phyloP scores from a whole-genome alignment of 2,113 vertebrate genomes.

The Alligator mississippiensis region DNA sequence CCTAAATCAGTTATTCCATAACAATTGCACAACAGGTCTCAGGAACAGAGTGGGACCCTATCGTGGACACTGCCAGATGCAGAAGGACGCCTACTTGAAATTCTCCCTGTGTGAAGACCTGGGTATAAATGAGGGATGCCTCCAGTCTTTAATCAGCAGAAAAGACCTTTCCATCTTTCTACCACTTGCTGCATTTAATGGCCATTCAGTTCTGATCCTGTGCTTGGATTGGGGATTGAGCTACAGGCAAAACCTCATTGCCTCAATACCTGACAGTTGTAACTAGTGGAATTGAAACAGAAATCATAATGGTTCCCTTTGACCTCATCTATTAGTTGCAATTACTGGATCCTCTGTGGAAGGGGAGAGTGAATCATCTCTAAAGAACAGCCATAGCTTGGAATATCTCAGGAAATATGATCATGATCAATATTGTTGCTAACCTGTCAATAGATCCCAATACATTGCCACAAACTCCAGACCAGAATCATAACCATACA shows the following conservation, averaged over 20 bases:
- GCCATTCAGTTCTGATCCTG: neutral
- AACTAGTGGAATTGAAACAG: neutral
- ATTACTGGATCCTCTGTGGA: conserved; percentile 4
- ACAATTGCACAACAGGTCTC: neutral
- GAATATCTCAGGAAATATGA: neutral
- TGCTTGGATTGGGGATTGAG: neutral
- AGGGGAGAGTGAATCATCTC: neutral
- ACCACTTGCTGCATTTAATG: neutral
- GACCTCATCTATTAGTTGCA: neutral
- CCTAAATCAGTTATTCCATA: neutral
- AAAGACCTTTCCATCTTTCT: neutral
- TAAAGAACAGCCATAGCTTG: neutral
- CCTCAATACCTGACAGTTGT: conserved; percentile 10
- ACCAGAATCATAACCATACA: neutral
- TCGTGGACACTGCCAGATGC: accelerated
- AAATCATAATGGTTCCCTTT: neutral
- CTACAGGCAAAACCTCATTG: neutral
- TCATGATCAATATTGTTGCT: conserved; percentile 1
- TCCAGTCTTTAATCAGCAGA: neutral
- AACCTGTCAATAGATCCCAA: neutral
- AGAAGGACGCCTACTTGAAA: neutral
- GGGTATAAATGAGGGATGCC: neutral
- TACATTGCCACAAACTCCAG: neutral
- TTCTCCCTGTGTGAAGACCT: neutral
- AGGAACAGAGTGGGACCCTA: neutral